These are phyloP conservation scores for Spilosoma lubricipeda DNA, from an alignment of 2,888 invertebrate genomes.

Conservation along the genomic window DNA sequence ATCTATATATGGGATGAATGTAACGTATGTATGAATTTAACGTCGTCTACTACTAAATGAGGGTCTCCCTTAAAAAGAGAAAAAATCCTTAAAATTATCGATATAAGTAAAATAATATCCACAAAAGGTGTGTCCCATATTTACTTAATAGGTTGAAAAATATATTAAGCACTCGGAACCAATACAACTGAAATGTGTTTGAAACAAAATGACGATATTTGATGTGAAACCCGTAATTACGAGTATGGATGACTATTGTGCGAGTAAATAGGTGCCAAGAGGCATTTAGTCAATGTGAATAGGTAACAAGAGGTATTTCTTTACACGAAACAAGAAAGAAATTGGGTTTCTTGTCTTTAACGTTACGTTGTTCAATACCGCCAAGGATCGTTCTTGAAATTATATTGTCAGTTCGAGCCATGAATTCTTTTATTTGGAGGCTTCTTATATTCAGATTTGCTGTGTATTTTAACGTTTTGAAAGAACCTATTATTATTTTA, in stretches of 20 bases:
- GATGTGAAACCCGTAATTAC: background rate
- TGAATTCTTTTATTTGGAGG: background rate
- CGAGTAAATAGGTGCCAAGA: background rate
- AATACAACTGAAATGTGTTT: background rate
- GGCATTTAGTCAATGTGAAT: background rate
- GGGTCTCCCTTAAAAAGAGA: no score
- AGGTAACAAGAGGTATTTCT: background rate
- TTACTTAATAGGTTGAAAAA: background rate
- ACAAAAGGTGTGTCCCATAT: background rate
- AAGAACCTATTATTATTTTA: no score
- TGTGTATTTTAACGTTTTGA: background rate
- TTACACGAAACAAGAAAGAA: conserved; percentile 3
- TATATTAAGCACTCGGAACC: background rate
- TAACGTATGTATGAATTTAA: no score
- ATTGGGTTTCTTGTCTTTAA: background rate
- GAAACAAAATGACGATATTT: background rate
- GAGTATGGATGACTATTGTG: no score
- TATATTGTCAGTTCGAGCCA: background rate
- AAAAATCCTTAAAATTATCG: background rate
- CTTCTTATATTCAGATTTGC: background rate
- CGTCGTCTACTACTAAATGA: no score
- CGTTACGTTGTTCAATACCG: background rate
- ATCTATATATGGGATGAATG: no score
- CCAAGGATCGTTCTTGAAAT: background rate
- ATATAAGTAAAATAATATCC: background rate